Base-by-base conservation (phyloP, 2,113 vertebrate genomes). In the Bubo bubo region DNA sequence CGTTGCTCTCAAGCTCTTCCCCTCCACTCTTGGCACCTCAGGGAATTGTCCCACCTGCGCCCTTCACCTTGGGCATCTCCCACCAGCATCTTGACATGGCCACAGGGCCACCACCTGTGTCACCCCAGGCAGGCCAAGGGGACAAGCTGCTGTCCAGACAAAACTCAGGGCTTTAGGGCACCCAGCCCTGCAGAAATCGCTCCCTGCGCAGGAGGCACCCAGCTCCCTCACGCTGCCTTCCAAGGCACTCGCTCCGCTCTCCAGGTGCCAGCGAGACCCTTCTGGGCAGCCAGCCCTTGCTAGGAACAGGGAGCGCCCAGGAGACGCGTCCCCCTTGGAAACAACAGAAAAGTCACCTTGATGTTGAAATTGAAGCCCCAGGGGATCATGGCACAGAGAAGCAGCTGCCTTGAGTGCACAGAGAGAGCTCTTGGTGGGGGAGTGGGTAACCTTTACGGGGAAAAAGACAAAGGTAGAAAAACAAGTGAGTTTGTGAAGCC, bases 331-430 rank as follows among this genome's bases (percentile, higher is more conserved):
- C 23, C 41, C 32, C 12, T 34, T 5, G 5, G 19, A 11, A 27
- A 35, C 24, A 17, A 18, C 19, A 6, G 35, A 23, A n/a, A 43
- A 59, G 53, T 35, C 56, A 59, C 47, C 26, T 52, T 12, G 26
- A 17, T 19, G 5, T 27, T 27, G 14, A 8, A 45, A 18, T 1
- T 12, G 66, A 26, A 45, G 37, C 32, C 21, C 28, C 7, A 2
- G 37, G 32, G 63, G 45, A 45, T 0, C 0, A 47, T 21, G 7
- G 47, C 4, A 12, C 16, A 2, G 43, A 39, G 74, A 24, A 35
- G 21, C 30, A 8, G 41, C 71, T 27, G n/a, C n/a, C 60, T n/a
- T 15, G 72, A 7, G 2, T 1, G 8, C 35, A 6, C 9, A 7
- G 30, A 30, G 30, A 30, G 64, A 24, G 84, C 73, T 30, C 35